Conservation (phyloP, 2,113 vertebrate genomes). For the Pimephales promelas region DNA sequence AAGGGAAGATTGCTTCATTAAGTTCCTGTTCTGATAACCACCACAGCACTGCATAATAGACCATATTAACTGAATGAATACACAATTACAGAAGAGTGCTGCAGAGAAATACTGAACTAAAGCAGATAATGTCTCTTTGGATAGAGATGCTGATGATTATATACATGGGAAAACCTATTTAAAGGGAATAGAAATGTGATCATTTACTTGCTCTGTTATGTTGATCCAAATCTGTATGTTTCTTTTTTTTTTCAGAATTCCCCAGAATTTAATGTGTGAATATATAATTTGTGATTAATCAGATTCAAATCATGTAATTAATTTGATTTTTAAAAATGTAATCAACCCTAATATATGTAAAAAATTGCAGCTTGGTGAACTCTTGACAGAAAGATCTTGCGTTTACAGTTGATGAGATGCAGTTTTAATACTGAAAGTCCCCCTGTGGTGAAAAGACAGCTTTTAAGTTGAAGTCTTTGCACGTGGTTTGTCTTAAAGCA, state of each 20-base stretch:
- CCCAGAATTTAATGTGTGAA: neutral
- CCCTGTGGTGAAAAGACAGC: too few relatives aligned
- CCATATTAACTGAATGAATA: slow-evolving; percentile 66
- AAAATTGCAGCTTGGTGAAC: neutral
- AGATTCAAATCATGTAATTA: too few relatives aligned
- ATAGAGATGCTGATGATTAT: slow-evolving; percentile 10
- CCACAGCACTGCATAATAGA: slow-evolving; percentile 61
- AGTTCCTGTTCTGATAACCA: slow-evolving; percentile 71
- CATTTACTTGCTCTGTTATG: neutral
- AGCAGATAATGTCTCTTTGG: slow-evolving; percentile 61
- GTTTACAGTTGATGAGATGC: neutral
- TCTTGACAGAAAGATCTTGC: neutral
- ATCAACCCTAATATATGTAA: too few relatives aligned
- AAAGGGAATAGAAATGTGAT: neutral
- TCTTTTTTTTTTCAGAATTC: neutral
- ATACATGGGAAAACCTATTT: neutral
- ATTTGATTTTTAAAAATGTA: too few relatives aligned
- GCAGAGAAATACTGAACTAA: slow-evolving; percentile 57
- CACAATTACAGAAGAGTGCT: slow-evolving; percentile 51
- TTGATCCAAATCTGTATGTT: neutral
- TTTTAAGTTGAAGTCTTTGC: too few relatives aligned
- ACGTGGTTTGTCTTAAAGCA: too few relatives aligned
- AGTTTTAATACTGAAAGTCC: neutral
- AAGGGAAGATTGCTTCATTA: slow-evolving; percentile 78
- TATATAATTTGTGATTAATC: too few relatives aligned